Evolutionary conservation across 2,113 vertebrate species (phyloP).

Genomic region (Chaetodon auriga): DNA sequence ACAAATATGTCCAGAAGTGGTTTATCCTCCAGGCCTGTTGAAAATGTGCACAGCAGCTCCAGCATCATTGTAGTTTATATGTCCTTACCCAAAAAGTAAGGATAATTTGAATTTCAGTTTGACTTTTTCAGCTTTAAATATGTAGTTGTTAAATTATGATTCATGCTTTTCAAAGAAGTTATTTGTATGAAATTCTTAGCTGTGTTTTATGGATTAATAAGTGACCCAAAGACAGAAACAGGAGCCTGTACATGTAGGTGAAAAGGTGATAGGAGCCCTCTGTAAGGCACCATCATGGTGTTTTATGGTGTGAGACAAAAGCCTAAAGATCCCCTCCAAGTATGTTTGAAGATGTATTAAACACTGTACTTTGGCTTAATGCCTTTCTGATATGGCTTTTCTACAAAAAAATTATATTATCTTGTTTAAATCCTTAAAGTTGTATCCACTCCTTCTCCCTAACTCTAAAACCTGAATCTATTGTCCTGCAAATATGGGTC

Average conservation of each 20-base stretch:
- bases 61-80: background rate
- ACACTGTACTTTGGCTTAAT: too few species aligned
- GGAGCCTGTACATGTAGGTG: background rate
- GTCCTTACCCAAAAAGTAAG: too few species aligned
- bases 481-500: too few species aligned
- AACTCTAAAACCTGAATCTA: too few species aligned
- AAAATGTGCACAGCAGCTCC: background rate
- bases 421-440: too few species aligned
- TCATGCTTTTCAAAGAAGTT: too few species aligned
- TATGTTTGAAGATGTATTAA: too few species aligned
- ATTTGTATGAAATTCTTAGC: background rate
- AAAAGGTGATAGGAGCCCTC: background rate
- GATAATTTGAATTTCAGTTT: background rate
- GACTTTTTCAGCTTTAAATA: too few species aligned
- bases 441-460: too few species aligned
- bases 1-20: background rate
- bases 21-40: background rate
- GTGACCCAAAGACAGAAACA: background rate
- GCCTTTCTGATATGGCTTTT: too few species aligned
- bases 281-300: background rate
- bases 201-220: background rate
- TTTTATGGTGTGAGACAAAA: conserved; percentile 20
- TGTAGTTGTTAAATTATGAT: too few species aligned
- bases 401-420: too few species aligned
- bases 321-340: background rate